Conservation (phyloP, 2,888 invertebrate genomes). For the Trichopria drosophilae region DNA sequence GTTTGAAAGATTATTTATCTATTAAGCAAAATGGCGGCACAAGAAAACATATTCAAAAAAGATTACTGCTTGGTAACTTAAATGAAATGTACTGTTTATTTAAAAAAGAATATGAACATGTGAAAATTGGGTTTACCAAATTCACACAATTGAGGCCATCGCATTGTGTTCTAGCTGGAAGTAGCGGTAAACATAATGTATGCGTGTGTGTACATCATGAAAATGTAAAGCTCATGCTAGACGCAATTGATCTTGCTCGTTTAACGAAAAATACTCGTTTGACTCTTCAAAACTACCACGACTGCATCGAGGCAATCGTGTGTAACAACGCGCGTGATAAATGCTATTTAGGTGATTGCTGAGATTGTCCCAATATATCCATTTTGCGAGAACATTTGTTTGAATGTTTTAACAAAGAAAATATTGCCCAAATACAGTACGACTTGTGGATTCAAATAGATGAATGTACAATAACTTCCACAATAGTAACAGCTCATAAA, state of each 20-base stretch:
- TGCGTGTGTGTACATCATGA: background rate
- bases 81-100: background rate
- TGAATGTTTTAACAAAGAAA: background rate
- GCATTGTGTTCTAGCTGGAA: no score
- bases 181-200: no score
- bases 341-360: background rate
- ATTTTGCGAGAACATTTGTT: background rate
- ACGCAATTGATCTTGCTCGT: background rate
- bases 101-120: background rate
- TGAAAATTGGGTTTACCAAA: background rate
- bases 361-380: background rate
- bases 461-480: background rate
- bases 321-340: background rate
- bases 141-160: background rate
- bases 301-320: background rate
- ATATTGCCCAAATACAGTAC: background rate
- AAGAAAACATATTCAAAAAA: background rate
- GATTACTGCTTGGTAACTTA: background rate
- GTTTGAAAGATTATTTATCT: background rate
- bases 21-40: background rate
- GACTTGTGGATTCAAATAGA: background rate
- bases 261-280: background rate
- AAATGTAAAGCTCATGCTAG: conserved; percentile 3
- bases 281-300: background rate
- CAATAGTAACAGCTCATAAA: background rate